phyloP scores from a whole-genome alignment of 2,113 vertebrate genomes.

The Leucopternis melanops region DNA sequence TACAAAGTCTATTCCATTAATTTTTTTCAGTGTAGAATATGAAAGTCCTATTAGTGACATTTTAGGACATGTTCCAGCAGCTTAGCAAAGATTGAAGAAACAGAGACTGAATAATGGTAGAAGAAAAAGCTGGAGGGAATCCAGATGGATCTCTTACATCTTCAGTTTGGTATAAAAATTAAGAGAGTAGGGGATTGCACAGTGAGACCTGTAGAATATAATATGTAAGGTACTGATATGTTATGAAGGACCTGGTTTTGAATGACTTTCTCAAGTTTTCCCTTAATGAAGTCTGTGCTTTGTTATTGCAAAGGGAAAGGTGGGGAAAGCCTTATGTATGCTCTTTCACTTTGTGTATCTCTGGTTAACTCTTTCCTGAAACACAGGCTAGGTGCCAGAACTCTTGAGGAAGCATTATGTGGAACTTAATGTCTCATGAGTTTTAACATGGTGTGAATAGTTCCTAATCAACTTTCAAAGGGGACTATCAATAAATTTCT shows the following conservation, averaged over 20 bases:
- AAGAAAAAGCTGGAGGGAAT: not conserved
- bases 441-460: not conserved
- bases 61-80: not conserved
- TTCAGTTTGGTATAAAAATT: not conserved
- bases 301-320: not conserved
- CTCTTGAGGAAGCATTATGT: not conserved
- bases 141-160: not conserved
- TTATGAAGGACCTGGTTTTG: not conserved
- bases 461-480: not conserved
- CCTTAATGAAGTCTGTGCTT: not conserved
- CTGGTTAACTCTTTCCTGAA: slow-evolving; percentile 15
- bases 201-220: not conserved
- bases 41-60: not conserved
- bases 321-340: not conserved
- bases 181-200: not conserved
- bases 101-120: not conserved
- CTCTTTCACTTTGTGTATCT: not conserved
- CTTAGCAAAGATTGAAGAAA: not conserved
- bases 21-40: not conserved
- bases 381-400: not conserved
- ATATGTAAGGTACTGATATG: not conserved
- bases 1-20: not conserved
- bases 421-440: not conserved
- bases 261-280: not conserved
- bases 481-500: not conserved